phyloP scores from a whole-genome alignment of 2,888 invertebrate species.

The Cataglyphis albicans region DNA sequence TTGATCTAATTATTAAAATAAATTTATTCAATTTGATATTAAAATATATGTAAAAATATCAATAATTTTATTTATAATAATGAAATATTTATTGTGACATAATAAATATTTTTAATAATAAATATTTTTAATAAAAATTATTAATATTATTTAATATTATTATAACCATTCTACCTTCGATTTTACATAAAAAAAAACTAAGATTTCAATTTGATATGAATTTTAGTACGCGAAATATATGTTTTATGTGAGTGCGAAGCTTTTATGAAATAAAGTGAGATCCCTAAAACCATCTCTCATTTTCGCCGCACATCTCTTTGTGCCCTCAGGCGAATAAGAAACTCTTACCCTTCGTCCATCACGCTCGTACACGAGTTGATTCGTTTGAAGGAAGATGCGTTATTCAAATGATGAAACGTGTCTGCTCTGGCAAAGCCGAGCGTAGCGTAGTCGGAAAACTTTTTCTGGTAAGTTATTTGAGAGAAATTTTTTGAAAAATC shows the following conservation, averaged over 20 bases:
- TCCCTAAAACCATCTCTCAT: constrained; percentile 32
- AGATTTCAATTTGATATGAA: constrained; percentile 26
- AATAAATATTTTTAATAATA: too few relatives aligned
- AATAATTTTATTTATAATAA: neutral
- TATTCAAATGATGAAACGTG: constrained; percentile 45
- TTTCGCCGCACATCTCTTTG: constrained; percentile 29
- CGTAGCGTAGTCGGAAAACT: constrained; percentile 1
- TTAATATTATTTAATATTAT: too few relatives aligned
- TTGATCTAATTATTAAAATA: neutral
- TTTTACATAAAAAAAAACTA: neutral
- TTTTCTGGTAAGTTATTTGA: constrained; percentile 7
- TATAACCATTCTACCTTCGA: neutral
- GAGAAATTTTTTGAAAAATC: constrained; percentile 34
- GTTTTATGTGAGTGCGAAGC: neutral
- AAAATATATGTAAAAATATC: neutral
- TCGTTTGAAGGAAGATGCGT: constrained; percentile 40
- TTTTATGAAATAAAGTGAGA: constrained; percentile 32
- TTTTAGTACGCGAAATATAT: neutral
- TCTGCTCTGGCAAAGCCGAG: constrained; percentile 8
- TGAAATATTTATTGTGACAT: neutral
- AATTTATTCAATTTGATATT: neutral
- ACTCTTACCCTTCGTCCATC: constrained; percentile 20
- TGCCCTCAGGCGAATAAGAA: constrained; percentile 19
- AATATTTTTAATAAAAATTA: neutral
- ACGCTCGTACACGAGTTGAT: constrained; percentile 26